Conservation (phyloP, 2,888 invertebrate species). For the Adelphocoris suturalis region DNA sequence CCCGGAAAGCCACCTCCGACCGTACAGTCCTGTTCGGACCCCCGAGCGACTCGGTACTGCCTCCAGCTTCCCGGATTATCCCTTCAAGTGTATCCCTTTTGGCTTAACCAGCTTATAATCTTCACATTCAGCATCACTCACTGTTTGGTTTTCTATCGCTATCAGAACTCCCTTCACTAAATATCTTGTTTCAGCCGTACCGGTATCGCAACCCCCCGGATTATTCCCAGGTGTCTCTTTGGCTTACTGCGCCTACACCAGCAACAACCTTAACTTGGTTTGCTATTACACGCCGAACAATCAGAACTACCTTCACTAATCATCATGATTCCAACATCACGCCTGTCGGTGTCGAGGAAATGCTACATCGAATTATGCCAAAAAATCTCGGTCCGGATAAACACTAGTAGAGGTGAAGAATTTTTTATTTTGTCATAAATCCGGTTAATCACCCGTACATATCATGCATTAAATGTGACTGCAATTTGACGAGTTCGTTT, state of each 20-base stretch:
- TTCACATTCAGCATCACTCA: too few species aligned
- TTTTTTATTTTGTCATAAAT: background rate
- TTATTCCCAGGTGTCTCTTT: background rate
- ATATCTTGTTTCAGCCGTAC: too few species aligned
- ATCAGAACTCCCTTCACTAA: too few species aligned
- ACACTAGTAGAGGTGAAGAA: background rate
- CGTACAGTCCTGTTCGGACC: conserved; percentile 28
- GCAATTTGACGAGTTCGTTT: too few species aligned
- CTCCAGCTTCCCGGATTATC: conserved; percentile 9
- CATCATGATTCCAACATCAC: conserved; percentile 36
- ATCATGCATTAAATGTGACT: too few species aligned
- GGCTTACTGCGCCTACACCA: background rate
- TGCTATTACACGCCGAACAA: too few species aligned
- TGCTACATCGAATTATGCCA: conserved; percentile 54
- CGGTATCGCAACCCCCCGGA: too few species aligned
- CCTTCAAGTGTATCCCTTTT: background rate
- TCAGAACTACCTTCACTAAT: too few species aligned
- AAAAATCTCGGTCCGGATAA: background rate
- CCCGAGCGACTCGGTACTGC: background rate
- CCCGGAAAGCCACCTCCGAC: background rate
- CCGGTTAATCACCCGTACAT: too few species aligned
- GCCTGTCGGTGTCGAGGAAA: conserved; percentile 53
- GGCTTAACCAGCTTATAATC: background rate
- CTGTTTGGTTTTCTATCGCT: too few species aligned
- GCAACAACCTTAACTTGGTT: background rate